Conservation (phyloP, 2,113 vertebrate species). For the Cebidichthys violaceus region DNA sequence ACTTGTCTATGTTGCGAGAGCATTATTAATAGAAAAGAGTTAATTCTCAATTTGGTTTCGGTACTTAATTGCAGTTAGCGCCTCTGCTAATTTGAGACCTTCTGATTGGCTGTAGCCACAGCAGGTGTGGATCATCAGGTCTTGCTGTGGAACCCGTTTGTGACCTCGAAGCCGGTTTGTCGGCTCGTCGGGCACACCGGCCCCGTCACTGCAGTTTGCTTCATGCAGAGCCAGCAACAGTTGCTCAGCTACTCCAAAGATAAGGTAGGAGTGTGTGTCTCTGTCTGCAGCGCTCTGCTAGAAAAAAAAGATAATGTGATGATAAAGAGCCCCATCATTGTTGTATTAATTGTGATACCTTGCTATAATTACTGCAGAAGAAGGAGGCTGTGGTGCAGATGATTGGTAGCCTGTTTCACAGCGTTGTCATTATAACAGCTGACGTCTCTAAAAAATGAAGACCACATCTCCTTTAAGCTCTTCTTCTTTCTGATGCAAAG, state of each 20-base stretch:
- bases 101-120: constrained; percentile 80
- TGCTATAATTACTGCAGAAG: constrained; percentile 36
- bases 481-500: constrained; percentile 29
- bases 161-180: constrained; percentile 84
- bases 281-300: not conserved
- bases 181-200: constrained; percentile 83
- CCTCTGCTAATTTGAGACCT: constrained; percentile 24
- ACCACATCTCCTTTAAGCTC: constrained; percentile 21
- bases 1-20: not conserved
- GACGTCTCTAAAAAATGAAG: constrained; percentile 35
- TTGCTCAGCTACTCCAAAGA: constrained; percentile 89
- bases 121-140: constrained; percentile 87
- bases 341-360: constrained; percentile 47
- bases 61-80: not conserved
- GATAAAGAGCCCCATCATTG: constrained; percentile 31
- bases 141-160: constrained; percentile 88
- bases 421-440: constrained; percentile 11
- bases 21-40: not conserved
- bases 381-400: constrained; percentile 7
- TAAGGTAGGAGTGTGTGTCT: constrained; percentile 78
- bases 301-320: constrained; percentile 17
- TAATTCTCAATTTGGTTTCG: not conserved
- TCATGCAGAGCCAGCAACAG: constrained; percentile 84
- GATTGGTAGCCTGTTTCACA: constrained; percentile 19
- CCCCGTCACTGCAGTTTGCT: constrained; percentile 83